A percentile compares a stretch with the other conserved stretches of the same genome.
These are phyloP conservation scores for Nebria ingens DNA, from an alignment of 1,140 invertebrate species.

Conservation along the genomic window DNA sequence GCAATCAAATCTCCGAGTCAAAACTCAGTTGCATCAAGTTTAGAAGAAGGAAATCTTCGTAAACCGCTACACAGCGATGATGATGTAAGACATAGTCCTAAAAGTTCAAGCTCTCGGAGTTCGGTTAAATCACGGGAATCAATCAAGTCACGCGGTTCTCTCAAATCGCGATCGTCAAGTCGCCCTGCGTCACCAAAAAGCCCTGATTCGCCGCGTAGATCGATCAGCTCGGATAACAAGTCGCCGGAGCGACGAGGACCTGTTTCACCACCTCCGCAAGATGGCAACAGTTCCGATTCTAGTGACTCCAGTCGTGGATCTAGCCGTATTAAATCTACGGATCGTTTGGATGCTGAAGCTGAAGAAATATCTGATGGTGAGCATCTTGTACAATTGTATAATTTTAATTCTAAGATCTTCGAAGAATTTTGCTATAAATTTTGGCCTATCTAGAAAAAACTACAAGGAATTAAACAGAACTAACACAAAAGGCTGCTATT, in stretches of 20 bases:
- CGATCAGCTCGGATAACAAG: slow-evolving; percentile 8
- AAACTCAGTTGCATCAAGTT: not conserved
- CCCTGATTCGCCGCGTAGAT: slow-evolving; percentile 4
- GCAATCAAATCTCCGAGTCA: not conserved
- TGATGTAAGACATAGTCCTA: not conserved
- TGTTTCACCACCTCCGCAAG: slow-evolving; percentile 18
- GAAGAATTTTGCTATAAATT: too few species aligned
- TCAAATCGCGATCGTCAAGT: not conserved
- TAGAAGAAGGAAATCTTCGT: not conserved
- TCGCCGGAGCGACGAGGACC: not conserved
- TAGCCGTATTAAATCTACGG: slow-evolving; percentile 19
- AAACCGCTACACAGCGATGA: not conserved
- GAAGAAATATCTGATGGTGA: slow-evolving; percentile 34
- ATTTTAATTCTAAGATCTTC: too few species aligned
- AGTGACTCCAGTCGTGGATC: slow-evolving; percentile 26
- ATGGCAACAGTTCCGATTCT: slow-evolving; percentile 30
- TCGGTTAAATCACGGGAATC: slow-evolving; percentile 1
- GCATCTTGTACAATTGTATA: slow-evolving; percentile 8
- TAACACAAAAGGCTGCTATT: too few species aligned
- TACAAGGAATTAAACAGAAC: too few species aligned
- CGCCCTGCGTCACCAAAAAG: slow-evolving; percentile 3
- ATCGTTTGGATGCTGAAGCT: slow-evolving; percentile 24
- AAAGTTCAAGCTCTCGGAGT: not conserved
- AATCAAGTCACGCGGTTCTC: not conserved
- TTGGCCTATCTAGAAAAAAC: too few species aligned